Conservation (phyloP, 2,888 invertebrate genomes). For the Baronia brevicornis region DNA sequence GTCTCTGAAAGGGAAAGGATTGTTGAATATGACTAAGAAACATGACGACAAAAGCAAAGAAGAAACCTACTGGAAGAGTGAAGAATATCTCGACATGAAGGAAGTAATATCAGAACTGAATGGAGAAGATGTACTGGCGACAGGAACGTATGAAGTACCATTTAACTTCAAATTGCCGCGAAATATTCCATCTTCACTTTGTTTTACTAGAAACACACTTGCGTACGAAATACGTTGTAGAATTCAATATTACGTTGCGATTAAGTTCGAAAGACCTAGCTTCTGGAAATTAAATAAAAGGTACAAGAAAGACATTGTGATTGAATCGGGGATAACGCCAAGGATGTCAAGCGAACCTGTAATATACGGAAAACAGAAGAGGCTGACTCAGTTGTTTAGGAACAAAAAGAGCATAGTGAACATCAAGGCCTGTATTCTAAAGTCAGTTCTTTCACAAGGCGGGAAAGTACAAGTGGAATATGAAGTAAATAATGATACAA, state of each 20-base stretch:
- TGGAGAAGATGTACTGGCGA: not conserved
- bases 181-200: slow-evolving; percentile 22
- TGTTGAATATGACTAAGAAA: slow-evolving; percentile 6
- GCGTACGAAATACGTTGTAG: slow-evolving; percentile 17
- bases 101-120: slow-evolving; percentile 10
- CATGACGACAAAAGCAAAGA: slow-evolving; percentile 7
- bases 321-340: slow-evolving; percentile 21
- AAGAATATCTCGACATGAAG: slow-evolving; percentile 18
- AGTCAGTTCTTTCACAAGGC: slow-evolving; percentile 19
- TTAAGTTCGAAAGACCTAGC: slow-evolving; percentile 24
- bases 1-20: slow-evolving; percentile 22
- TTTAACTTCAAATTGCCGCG: slow-evolving; percentile 24
- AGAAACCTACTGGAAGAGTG: slow-evolving; percentile 11
- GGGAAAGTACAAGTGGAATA: slow-evolving; percentile 20
- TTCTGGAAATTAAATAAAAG: slow-evolving; percentile 21
- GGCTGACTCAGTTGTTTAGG: slow-evolving; percentile 20
- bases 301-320: slow-evolving; percentile 24
- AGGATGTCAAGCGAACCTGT: slow-evolving; percentile 18
- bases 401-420: slow-evolving; percentile 19
- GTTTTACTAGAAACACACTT: not conserved
- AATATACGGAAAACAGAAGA: slow-evolving; percentile 21
- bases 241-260: slow-evolving; percentile 24
- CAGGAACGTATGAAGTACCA: slow-evolving; percentile 19
- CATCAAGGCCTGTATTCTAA: slow-evolving; percentile 21
- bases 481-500: slow-evolving; percentile 21